A percentile compares a stretch with the other conserved stretches of the same genome.
Evolutionary conservation across 53 echinoderm and acorn worm genomes (phyloP).

Genomic region (Holothuria scabra): DNA sequence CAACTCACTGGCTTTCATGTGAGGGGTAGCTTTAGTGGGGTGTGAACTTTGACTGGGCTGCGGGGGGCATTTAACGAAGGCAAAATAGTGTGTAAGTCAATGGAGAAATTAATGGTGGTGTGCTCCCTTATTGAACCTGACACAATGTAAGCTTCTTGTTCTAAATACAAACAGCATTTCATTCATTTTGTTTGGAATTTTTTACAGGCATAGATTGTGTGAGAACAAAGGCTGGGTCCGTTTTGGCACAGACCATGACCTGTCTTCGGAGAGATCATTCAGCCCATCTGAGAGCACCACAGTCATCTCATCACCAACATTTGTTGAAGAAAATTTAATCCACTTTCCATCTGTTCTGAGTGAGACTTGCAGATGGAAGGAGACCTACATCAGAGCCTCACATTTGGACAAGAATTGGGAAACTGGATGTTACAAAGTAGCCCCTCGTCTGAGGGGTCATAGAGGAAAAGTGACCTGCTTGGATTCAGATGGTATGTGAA

Average conservation of each 20-base stretch:
- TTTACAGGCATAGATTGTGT: constrained; percentile 62
- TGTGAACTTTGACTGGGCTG: too few species aligned
- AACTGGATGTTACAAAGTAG: constrained; percentile 77
- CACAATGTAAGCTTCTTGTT: too few species aligned
- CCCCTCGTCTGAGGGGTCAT: constrained; percentile 77
- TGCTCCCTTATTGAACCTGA: too few species aligned
- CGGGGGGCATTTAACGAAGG: too few species aligned
- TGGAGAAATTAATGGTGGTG: too few species aligned
- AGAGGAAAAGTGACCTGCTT: constrained; percentile 77
- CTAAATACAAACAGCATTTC: too few species aligned
- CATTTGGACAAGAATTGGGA: constrained; percentile 86
- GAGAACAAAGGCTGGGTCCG: constrained; percentile 70
- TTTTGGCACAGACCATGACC: constrained; percentile 67
- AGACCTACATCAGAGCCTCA: constrained; percentile 83
- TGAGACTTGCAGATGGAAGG: constrained; percentile 87
- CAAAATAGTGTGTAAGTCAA: too few species aligned
- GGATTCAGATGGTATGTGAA: constrained; percentile 61
- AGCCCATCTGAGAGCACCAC: constrained; percentile 62
- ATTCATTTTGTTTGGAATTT: too few species aligned
- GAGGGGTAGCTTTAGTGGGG: too few species aligned
- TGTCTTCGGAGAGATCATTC: constrained; percentile 70
- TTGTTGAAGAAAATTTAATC: constrained; percentile 63
- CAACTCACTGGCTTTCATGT: too few species aligned
- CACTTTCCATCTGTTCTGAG: constrained; percentile 26
- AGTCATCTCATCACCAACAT: constrained; percentile 84